A percentile compares a stretch with the other conserved stretches of the same genome.
Conservation (phyloP, 1,140 invertebrate genomes). For the Papilio dardanus region DNA sequence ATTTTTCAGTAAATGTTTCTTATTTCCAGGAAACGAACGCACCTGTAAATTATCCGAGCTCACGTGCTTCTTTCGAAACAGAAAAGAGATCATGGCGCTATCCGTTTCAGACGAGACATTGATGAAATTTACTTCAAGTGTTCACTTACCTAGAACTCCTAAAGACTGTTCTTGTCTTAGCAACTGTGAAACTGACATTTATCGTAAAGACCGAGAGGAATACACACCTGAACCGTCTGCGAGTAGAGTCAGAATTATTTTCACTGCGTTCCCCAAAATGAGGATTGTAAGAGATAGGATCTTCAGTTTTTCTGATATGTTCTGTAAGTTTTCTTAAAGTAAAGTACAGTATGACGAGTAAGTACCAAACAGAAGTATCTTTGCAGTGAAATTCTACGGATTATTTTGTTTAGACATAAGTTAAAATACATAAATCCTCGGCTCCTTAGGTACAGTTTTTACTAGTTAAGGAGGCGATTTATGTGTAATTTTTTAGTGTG, state of each 20-base stretch:
- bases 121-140: conserved; percentile 44
- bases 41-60: conserved; percentile 62
- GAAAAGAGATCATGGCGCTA: conserved; percentile 60
- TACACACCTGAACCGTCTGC: conserved; percentile 42
- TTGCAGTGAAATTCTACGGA: too few relatives aligned
- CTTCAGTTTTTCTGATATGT: conserved; percentile 62
- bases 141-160: conserved; percentile 52
- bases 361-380: too few relatives aligned
- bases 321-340: conserved; percentile 64
- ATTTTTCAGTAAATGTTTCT: conserved; percentile 16
- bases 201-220: conserved; percentile 63
- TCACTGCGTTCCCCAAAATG: conserved; percentile 67
- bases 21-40: conserved; percentile 58
- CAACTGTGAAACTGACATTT: conserved; percentile 63
- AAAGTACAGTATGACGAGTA: too few relatives aligned
- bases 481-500: too few relatives aligned
- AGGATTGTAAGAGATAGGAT: conserved; percentile 66
- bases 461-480: too few relatives aligned
- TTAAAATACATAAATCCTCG: too few relatives aligned
- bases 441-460: too few relatives aligned
- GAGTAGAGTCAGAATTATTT: conserved; percentile 55
- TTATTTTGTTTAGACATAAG: too few relatives aligned
- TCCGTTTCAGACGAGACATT: conserved; percentile 52
- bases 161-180: conserved; percentile 64
- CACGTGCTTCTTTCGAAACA: conserved; percentile 57